phyloP scores from a whole-genome alignment of 1,140 invertebrate species.

The Saccostrea echinata region DNA sequence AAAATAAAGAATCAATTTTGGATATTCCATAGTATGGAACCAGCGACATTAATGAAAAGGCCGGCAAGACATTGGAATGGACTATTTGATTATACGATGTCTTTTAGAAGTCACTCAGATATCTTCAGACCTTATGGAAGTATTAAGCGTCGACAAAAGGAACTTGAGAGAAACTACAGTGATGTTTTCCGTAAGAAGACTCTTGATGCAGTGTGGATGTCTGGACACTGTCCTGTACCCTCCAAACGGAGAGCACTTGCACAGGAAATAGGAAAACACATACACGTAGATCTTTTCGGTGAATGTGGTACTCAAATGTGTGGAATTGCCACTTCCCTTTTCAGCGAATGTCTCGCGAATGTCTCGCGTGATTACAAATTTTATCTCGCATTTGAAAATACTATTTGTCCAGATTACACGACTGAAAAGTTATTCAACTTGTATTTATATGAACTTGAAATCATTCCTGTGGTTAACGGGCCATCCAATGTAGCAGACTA shows the following conservation, averaged over 20 bases:
- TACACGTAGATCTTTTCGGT: slow-evolving; percentile 96
- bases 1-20: slow-evolving; percentile 37
- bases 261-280: slow-evolving; percentile 75
- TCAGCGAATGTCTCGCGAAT: slow-evolving; percentile 28
- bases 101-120: slow-evolving; percentile 84
- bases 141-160: slow-evolving; percentile 23
- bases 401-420: slow-evolving; percentile 96
- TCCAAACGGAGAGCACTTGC: slow-evolving; percentile 78
- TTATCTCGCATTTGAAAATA: slow-evolving; percentile 85
- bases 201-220: slow-evolving; percentile 93
- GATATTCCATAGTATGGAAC: slow-evolving; percentile 29
- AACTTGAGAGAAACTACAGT: slow-evolving; percentile 41
- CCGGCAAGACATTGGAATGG: not conserved
- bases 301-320: slow-evolving; percentile 85
- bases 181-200: slow-evolving; percentile 68
- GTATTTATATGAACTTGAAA: slow-evolving; percentile 62
- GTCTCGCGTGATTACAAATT: slow-evolving; percentile 62
- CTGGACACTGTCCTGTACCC: slow-evolving; percentile 95
- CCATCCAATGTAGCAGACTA: slow-evolving; percentile 81
- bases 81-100: slow-evolving; percentile 87
- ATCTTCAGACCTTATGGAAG: slow-evolving; percentile 55
- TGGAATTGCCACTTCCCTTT: slow-evolving; percentile 72
- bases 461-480: slow-evolving; percentile 88
- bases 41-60: not conserved
- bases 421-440: slow-evolving; percentile 90